phyloP scores from a whole-genome alignment of 2,113 vertebrate genomes.

The Aegithalos caudatus region DNA sequence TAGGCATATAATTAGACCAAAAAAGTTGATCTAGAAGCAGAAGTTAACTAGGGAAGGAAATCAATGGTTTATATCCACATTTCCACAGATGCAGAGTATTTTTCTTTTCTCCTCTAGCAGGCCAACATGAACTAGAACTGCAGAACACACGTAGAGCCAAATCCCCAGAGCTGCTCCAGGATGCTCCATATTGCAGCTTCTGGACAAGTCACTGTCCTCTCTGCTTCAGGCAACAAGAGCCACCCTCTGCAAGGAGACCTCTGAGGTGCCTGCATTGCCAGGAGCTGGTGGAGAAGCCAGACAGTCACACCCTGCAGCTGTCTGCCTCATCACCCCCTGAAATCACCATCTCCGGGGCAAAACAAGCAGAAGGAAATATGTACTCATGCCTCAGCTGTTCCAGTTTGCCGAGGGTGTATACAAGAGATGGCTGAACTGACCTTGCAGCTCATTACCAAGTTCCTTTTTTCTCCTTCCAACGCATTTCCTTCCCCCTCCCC shows the following conservation, averaged over 20 bases:
- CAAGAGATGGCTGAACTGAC: background rate
- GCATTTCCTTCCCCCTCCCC: background rate
- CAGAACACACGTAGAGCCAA: background rate
- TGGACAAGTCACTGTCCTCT: background rate
- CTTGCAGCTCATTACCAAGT: background rate
- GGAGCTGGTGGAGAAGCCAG: background rate
- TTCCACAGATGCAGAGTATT: background rate
- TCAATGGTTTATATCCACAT: background rate
- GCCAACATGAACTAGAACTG: background rate
- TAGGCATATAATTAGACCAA: background rate
- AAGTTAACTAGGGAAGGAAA: background rate
- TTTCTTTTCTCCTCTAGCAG: background rate
- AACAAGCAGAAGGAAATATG: slow-evolving; percentile 5
- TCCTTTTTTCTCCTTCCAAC: background rate
- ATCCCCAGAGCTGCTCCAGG: background rate
- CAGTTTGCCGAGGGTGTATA: background rate
- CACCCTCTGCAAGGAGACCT: background rate
- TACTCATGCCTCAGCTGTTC: background rate
- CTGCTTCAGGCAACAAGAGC: background rate
- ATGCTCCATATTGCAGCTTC: background rate
- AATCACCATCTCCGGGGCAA: background rate
- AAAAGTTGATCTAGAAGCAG: background rate
- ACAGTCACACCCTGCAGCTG: slow-evolving; percentile 19
- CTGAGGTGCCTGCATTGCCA: background rate
- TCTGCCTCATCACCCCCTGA: background rate